Conservation (phyloP, 2,113 vertebrate species). For the Zootoca vivipara region DNA sequence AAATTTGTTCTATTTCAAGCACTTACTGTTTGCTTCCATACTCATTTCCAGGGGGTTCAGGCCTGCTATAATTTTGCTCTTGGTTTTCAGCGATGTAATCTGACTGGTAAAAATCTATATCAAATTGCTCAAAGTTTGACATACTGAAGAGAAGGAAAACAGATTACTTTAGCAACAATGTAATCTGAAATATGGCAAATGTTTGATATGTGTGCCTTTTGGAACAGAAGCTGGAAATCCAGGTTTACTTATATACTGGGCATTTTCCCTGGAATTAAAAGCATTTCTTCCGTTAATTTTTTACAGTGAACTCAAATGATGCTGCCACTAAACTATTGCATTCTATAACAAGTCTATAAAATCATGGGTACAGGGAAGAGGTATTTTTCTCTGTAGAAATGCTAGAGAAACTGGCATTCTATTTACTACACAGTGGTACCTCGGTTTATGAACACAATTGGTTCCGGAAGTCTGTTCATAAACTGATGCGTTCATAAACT, state of each 20-base stretch:
- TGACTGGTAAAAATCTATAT: conserved; percentile 87
- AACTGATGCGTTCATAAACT: no score
- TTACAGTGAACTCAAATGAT: not conserved
- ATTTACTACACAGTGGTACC: no score
- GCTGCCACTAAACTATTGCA: not conserved
- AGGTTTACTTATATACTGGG: not conserved
- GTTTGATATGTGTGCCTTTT: not conserved
- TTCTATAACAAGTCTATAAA: not conserved
- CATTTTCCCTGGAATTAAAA: not conserved
- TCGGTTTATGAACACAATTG: no score
- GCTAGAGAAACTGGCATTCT: no score
- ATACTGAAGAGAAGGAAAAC: conserved; percentile 73
- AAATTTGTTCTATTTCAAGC: not conserved
- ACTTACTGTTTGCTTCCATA: conserved; percentile 71
- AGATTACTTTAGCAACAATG: conserved; percentile 6
- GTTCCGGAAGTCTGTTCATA: no score
- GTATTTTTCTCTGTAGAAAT: not conserved
- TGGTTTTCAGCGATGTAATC: conserved; percentile 82
- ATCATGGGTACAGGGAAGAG: not conserved
- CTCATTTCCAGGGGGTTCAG: conserved; percentile 39
- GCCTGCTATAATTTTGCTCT: conserved; percentile 63
- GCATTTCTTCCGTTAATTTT: no score
- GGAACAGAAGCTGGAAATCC: not conserved
- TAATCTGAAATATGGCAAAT: not conserved
- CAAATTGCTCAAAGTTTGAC: conserved; percentile 80